A percentile compares a stretch with the other conserved stretches of the same genome.
phyloP scores from a whole-genome alignment of 1,140 invertebrate species.

The Bicyclus anynana region DNA sequence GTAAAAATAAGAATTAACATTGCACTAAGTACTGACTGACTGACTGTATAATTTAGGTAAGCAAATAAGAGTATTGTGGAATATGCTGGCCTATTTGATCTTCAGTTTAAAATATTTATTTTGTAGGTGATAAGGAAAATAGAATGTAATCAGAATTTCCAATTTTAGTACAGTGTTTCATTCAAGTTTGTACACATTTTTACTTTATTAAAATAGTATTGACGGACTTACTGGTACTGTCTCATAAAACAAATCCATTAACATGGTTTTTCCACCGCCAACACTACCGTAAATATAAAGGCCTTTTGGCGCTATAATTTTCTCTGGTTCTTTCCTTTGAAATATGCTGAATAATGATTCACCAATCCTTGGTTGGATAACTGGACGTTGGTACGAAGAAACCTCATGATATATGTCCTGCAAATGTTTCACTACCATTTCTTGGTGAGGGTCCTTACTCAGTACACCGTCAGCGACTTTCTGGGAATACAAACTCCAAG shows the following conservation, averaged over 20 bases:
- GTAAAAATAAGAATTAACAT: too few species aligned
- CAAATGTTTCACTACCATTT: conserved; percentile 81
- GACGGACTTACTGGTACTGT: conserved; percentile 76
- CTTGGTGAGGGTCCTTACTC: conserved; percentile 83
- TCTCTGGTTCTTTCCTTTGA: conserved; percentile 63
- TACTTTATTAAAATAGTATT: not conserved
- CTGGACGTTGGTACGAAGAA: conserved; percentile 75
- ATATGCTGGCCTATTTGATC: too few species aligned
- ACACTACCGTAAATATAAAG: conserved; percentile 92
- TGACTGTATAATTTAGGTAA: too few species aligned
- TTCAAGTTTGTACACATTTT: too few species aligned
- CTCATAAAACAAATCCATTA: conserved; percentile 98
- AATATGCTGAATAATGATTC: conserved; percentile 67
- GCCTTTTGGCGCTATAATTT: conserved; percentile 82
- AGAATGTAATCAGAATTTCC: too few species aligned
- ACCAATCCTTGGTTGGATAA: conserved; percentile 63
- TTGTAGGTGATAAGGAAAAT: too few species aligned
- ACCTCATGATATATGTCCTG: conserved; percentile 84
- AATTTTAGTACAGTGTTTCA: too few species aligned
- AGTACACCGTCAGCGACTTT: conserved; percentile 79
- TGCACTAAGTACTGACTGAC: too few species aligned
- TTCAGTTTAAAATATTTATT: too few species aligned
- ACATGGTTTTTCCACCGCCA: conserved; percentile 98
- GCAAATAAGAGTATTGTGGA: too few species aligned
- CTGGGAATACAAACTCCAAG: conserved; percentile 74